phyloP scores from a whole-genome alignment of 2,113 vertebrate genomes.

The Atractosteus spatula region DNA sequence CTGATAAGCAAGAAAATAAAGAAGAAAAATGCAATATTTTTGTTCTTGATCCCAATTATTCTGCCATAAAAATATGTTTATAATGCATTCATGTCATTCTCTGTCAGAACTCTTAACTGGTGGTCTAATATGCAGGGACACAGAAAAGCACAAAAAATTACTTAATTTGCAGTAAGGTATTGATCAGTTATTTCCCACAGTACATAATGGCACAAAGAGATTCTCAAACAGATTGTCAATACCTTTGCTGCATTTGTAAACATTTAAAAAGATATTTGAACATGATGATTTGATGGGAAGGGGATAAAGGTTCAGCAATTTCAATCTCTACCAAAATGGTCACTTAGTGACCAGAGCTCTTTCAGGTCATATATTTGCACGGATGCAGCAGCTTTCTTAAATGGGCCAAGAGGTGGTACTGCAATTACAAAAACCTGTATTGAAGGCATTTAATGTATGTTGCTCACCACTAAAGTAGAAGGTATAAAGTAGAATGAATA shows the following conservation, averaged over 20 bases:
- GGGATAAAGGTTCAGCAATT: background rate
- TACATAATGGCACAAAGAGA: conserved; percentile 51
- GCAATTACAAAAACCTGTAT: too few species aligned
- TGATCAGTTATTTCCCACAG: conserved; percentile 59
- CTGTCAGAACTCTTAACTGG: conserved; percentile 59
- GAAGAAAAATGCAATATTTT: too few species aligned
- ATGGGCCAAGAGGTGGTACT: too few species aligned
- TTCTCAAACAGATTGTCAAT: conserved; percentile 44
- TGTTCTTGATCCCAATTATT: conserved; percentile 30
- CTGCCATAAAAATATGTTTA: conserved; percentile 42
- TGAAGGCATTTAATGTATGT: too few species aligned
- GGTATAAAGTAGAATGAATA: too few species aligned
- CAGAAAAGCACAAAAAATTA: conserved; percentile 60
- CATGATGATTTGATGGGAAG: background rate
- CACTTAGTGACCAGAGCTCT: too few species aligned
- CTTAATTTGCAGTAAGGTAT: conserved; percentile 68
- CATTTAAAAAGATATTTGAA: conserved; percentile 23
- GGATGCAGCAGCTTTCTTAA: too few species aligned
- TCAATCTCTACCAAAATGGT: too few species aligned
- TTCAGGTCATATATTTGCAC: too few species aligned
- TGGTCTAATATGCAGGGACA: conserved; percentile 53
- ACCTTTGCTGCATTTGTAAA: conserved; percentile 28
- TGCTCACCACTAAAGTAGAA: too few species aligned
- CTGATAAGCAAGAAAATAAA: too few species aligned
- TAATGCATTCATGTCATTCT: conserved; percentile 58